Base-by-base conservation (phyloP, 1,140 invertebrate genomes). In the Uloborus diversus region DNA sequence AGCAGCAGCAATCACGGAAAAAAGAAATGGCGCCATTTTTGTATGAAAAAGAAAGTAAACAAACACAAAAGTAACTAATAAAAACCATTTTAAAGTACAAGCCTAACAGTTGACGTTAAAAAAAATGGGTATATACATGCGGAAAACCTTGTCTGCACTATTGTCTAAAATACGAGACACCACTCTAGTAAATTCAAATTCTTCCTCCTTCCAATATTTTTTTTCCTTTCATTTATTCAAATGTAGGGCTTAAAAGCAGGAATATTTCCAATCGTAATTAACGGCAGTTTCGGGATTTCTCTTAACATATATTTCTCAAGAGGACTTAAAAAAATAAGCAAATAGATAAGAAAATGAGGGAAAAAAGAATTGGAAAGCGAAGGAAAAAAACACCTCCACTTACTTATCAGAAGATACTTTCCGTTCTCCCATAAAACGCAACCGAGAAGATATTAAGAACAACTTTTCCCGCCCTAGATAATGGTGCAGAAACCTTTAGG, bases 401-500 rank as follows among this genome's bases (percentile, higher is more conserved):
- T 37, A 13, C 61, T 75, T 75, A 75, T 75, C 70, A 62, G n/a
- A 57, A 53, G 61, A 59, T 71, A 59, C 69, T 61, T 61, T 62
- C 70, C 68, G 35, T 42, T 71, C 37, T 11, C 70, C 70, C 70
- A 75, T 75, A 75, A 75, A 75, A 75, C 37, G 57, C 30, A 42
- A 42, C 57, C 57, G 64, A 59, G 42, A 30, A 51, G 51, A 59
- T 62, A 62, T 62, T 75, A 62, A 75, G 51, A 59, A 75, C 62
- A 57, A 75, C 62, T 59, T 75, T 75, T 75, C 57, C 23, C 62
- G 35, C 70, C 57, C 35, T 23, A 75, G 70, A 75, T 62, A 75
- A 75, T 75, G 70, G 70, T 59, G 70, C 37, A 28, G 70, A 75
- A 75, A 75, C 70, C 70, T 75, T 75, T 75, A 75, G 70, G 70